These are phyloP conservation scores for Ophion slaviceki DNA, from an alignment of 2,888 invertebrate genomes.

Conservation along the genomic window DNA sequence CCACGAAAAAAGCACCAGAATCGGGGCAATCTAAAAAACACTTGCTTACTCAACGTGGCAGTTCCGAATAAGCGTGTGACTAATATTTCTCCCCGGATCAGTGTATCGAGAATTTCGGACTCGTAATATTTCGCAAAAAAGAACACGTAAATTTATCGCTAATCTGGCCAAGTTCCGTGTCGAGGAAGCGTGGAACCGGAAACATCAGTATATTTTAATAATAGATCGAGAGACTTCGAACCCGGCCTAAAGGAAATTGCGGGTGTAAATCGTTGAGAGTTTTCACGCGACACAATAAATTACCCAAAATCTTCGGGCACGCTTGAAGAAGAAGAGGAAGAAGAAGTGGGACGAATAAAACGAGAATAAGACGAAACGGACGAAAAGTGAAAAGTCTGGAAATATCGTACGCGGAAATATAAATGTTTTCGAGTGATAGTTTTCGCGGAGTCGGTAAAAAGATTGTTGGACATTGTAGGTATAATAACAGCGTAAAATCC, in stretches of 20 bases:
- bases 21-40: not conserved
- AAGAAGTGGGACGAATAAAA: not conserved
- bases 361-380: not conserved
- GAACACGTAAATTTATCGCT: not conserved
- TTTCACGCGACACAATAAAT: not conserved
- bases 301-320: not conserved
- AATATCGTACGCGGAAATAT: slow-evolving; percentile 18
- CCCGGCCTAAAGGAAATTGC: not conserved
- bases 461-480: not conserved
- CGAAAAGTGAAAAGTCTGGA: not conserved
- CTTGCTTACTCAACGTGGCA: not conserved
- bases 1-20: not conserved
- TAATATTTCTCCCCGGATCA: not conserved
- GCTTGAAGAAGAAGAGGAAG: not conserved
- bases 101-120: not conserved
- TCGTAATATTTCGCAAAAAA: slow-evolving; percentile 7
- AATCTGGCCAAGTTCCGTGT: not conserved
- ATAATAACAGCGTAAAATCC: slow-evolving; percentile 18
- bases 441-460: not conserved
- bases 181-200: not conserved
- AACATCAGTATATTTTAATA: not conserved
- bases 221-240: not conserved
- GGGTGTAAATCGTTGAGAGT: not conserved
- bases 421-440: not conserved
- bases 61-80: not conserved